Evolutionary conservation across 2,797 vertebrate species (phyloP).

Genomic region (Brotula barbata): DNA sequence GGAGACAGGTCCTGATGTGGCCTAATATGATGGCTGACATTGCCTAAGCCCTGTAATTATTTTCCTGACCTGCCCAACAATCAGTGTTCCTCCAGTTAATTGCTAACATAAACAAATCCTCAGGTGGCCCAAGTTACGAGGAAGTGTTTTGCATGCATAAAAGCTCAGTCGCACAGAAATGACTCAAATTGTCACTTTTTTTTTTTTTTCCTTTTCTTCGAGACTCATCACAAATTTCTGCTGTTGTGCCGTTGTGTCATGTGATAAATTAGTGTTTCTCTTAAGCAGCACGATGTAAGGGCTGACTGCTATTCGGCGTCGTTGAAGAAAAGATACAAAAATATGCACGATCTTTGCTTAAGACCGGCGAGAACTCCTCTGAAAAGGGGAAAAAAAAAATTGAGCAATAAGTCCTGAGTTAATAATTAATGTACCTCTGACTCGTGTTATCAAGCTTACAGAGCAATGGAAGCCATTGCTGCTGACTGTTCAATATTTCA

Average conservation of each 20-base stretch:
- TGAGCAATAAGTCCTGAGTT: constrained; percentile 46
- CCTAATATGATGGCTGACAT: constrained; percentile 79
- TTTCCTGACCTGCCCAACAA: constrained; percentile 76
- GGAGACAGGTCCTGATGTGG: constrained; percentile 77
- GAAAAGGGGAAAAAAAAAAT: constrained; percentile 24
- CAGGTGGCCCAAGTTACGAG: constrained; percentile 66
- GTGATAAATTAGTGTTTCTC: constrained; percentile 50
- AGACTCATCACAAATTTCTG: no score
- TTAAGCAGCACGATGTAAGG: constrained; percentile 29
- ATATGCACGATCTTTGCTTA: constrained; percentile 8
- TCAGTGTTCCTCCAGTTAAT: constrained; percentile 79
- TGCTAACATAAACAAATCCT: constrained; percentile 79
- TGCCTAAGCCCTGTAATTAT: constrained; percentile 75
- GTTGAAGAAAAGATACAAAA: background rate
- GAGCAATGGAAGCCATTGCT: constrained; percentile 45
- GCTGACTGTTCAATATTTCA: constrained; percentile 64
- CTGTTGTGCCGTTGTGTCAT: no score
- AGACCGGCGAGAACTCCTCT: constrained; percentile 20
- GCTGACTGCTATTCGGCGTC: constrained; percentile 38
- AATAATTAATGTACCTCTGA: constrained; percentile 61
- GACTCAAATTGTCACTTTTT: constrained; percentile 29
- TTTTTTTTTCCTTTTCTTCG: no score
- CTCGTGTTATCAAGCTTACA: constrained; percentile 47
- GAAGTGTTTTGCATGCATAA: constrained; percentile 60
- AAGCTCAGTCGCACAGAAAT: background rate